Base-by-base conservation (phyloP, 2,888 invertebrate genomes). In the Agrotis puta region DNA sequence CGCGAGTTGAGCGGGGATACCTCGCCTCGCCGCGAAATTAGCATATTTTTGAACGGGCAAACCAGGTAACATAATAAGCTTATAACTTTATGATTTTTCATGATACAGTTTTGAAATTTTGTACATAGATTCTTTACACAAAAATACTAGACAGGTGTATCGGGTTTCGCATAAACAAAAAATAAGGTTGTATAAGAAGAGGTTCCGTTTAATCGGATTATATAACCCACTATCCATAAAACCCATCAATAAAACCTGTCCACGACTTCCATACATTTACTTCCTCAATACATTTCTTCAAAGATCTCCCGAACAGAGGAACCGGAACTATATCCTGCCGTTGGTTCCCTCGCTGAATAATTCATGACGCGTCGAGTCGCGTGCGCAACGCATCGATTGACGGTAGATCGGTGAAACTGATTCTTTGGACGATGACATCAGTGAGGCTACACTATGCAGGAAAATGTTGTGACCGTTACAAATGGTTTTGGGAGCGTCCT, bases 271-370 rank as follows among this genome's bases (percentile, higher is more conserved):
- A 81, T 22, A 50, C 33, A 39, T 50, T 13, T 59, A 81, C 63
- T 79, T 79, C 79, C 79, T 79, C 47, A 56, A 66, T 22, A 74
- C 51, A 57, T 64, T 72, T 70, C 56, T 58, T 71, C 64, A 57
- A 61, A 68, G 62, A 68, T 72, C 51, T 70, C 48, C 54, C 66
- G 56, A 56, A 70, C 22, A 64, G 70, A 89, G 91, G 90, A 91
- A 94, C 94, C 94, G 95, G 94, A 95, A 94, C 92, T 93, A 85
- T 94, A 92, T 95, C 95, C 95, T 92, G 94, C 88, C 88, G 82
- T 83, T 84, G 89, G 89, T 89, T 91, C 91, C 92, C 89, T 86
- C 87, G 79, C 68, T 94, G 92, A 92, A 95, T 94, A 87, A 94
- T 95, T 92, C 92, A 94, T 89, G 72, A 51, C 75, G 78, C 71